Evolutionary conservation across 2,797 vertebrate species (phyloP).

Genomic region (Columba guinea): DNA sequence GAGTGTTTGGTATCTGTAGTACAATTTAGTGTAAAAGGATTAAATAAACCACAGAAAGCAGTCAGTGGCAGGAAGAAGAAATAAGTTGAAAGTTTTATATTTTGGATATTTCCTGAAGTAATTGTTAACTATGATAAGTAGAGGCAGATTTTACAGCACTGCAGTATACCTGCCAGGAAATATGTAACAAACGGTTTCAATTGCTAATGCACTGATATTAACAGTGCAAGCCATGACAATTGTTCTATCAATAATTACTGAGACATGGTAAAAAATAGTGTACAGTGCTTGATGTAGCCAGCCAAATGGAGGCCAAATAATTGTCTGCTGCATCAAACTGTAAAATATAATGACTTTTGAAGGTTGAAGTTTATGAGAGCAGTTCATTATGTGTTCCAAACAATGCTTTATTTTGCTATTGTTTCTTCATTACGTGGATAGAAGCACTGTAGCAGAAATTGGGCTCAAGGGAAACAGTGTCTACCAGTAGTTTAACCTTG

Average conservation of each 20-base stretch:
- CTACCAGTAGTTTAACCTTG: conserved; percentile 91
- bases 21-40: background rate
- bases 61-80: background rate
- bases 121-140: conserved; percentile 2
- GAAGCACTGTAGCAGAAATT: conserved; percentile 83
- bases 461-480: conserved; percentile 83
- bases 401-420: conserved; percentile 82
- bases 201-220: conserved; percentile 69
- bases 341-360: conserved; percentile 78
- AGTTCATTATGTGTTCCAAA: conserved; percentile 79
- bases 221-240: conserved; percentile 61
- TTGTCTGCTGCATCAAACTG: conserved; percentile 77
- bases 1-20: background rate
- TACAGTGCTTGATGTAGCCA: conserved; percentile 29
- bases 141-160: conserved; percentile 1
- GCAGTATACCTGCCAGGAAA: conserved; percentile 59
- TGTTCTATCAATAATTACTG: conserved; percentile 73
- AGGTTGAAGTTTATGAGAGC: conserved; percentile 81
- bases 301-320: conserved; percentile 66
- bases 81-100: background rate
- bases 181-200: conserved; percentile 46
- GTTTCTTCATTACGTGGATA: conserved; percentile 75
- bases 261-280: conserved; percentile 56
- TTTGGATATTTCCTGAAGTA: conserved; percentile 28
- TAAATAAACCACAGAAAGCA: background rate